Evolutionary conservation across 2,113 vertebrate genomes (phyloP), one percentile per base, ranked within the genome.

Genomic region (Melanerpes formicivorus): DNA sequence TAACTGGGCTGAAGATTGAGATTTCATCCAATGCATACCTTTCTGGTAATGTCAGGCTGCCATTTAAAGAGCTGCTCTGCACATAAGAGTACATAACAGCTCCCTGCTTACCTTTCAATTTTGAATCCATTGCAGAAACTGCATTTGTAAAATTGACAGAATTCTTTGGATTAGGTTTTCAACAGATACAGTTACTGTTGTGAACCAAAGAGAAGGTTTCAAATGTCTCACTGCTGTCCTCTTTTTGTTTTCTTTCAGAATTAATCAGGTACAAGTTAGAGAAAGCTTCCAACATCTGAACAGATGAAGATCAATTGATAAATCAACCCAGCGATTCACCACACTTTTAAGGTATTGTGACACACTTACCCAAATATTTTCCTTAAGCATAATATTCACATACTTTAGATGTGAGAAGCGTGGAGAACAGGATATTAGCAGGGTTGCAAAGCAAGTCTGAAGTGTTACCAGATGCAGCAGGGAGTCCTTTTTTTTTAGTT

Each of bases 221-320:
- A 71, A 34, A 60, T 87, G 69, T 84, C 66, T 83, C 67, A 94
- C 50, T 92, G 88, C 42, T 76, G 67, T 95, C 60, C 46, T 87
- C 54, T 89, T 87, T 85, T 70, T 92, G 42, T 95, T 96, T 75
- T 80, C 58, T 96, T 94, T 70, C 95, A 97, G 94, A 93, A 95
- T 96, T 96, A 90, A 97, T 95, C 94, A 96, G 88, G 95, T 93
- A 91, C 94, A 96, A 96, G 88, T 91, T 90, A 96, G 88, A 95
- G 90, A 94, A 94, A 91, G 89, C 90, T 97, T 97, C 91, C 89
- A 85, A 85, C 94, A 74, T 95, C 85, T 87, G 73, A 95, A 92
- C 97, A 97, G 95, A 98, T 98, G 98, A 97, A 97, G 97, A 96
- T 93, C 88, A 93, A 95, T 94, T 98, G 95, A 93, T 97, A 95